Conservation (phyloP, 2,113 vertebrate genomes). For the Ifrita kowaldi region DNA sequence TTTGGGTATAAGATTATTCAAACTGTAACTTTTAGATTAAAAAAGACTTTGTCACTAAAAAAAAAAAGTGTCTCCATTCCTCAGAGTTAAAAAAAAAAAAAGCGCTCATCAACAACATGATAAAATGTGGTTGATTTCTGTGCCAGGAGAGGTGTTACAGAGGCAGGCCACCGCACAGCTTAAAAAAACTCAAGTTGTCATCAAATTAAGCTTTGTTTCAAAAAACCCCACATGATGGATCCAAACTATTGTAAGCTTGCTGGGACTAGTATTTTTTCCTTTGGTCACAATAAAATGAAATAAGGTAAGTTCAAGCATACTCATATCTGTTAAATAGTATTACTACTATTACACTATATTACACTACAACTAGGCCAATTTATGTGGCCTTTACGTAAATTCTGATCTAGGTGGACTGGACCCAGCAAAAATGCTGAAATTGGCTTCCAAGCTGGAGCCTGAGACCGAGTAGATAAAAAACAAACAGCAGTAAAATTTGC, state of each 20-base stretch:
- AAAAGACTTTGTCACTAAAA: neutral
- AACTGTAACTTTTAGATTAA: neutral
- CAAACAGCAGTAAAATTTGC: neutral
- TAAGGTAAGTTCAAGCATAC: neutral
- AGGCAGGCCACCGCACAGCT: accelerated
- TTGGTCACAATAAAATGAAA: neutral
- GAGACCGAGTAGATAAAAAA: neutral
- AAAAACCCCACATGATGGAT: neutral
- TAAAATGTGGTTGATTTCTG: neutral
- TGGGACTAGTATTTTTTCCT: neutral
- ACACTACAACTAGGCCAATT: neutral
- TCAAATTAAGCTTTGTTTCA: neutral
- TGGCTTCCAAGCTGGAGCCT: neutral
- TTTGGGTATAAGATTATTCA: neutral
- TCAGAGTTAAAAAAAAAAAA: neutral
- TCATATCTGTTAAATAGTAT: neutral
- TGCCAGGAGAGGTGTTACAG: neutral
- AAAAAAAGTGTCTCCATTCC: neutral
- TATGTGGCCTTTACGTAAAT: neutral
- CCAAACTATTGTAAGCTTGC: neutral
- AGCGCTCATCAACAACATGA: neutral
- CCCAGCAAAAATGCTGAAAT: neutral
- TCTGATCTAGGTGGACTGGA: neutral
- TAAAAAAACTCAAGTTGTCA: neutral
- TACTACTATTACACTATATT: too few species aligned